These are phyloP conservation scores for Pyrocoelia pectoralis DNA, from an alignment of 2,888 invertebrate species.

Conservation along the genomic window DNA sequence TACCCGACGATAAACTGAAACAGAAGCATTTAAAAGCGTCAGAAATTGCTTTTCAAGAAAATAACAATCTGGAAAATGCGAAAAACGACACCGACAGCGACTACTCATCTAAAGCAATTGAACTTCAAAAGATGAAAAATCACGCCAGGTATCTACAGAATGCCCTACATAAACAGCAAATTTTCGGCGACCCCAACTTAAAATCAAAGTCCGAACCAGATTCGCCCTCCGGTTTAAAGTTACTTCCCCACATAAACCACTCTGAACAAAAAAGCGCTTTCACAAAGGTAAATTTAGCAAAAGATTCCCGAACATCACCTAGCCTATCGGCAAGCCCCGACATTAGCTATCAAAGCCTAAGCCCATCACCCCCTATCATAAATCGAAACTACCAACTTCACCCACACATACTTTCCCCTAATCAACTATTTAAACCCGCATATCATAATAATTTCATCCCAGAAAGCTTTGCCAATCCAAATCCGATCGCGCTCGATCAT, in stretches of 20 bases:
- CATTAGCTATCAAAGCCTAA: constrained; percentile 79
- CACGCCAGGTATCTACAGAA: constrained; percentile 47
- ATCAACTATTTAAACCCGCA: constrained; percentile 63
- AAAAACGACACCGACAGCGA: constrained; percentile 53
- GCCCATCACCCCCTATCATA: constrained; percentile 71
- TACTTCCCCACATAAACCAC: constrained; percentile 44
- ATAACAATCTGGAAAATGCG: constrained; percentile 33
- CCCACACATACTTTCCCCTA: constrained; percentile 62
- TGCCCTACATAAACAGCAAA: constrained; percentile 62
- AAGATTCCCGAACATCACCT: constrained; percentile 64
- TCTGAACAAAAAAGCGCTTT: constrained; percentile 78
- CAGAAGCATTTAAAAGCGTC: constrained; percentile 59
- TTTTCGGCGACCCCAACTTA: constrained; percentile 66
- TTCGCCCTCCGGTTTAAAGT: neutral
- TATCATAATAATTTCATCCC: constrained; percentile 62
- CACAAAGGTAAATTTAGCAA: constrained; percentile 74
- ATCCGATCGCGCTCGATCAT: constrained; percentile 50
- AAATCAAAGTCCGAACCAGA: constrained; percentile 65
- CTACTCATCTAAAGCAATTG: constrained; percentile 40
- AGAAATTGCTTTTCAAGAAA: constrained; percentile 10
- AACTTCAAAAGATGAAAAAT: constrained; percentile 29
- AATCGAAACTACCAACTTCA: constrained; percentile 55
- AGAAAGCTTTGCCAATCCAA: constrained; percentile 59
- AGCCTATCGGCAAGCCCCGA: constrained; percentile 81
- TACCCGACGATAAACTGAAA: constrained; percentile 83